Base-by-base conservation (phyloP, 64 coral and sea anemone species). In the Hydrozoanthus tunicans region DNA sequence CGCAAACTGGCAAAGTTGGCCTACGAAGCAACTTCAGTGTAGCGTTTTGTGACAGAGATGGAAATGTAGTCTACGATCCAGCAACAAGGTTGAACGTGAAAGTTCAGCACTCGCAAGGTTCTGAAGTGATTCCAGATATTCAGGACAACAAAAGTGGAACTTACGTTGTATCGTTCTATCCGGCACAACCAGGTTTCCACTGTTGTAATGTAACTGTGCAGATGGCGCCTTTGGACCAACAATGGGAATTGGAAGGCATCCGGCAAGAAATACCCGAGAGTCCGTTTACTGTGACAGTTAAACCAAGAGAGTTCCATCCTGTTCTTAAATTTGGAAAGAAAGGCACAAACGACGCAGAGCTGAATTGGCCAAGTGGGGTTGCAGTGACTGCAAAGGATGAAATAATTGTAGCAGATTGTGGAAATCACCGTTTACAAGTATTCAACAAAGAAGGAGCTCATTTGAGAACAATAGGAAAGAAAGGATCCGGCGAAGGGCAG, bases 241-340 rank as follows among this genome's bases (percentile, higher is more conserved):
- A 86, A 58, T 66, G 13, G 3, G 51, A 88, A 51, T 88, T 20
- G 5, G 84, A 75, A 26, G 60, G 56, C 24, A 59, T 77, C 74
- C 81, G 58, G n/a, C 73, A 88, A 79, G 62, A 80, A 79, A 59
- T 93, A 64, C 57, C 64, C 6, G 92, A 84, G 4, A 93, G 92
- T 32, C 92, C 91, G 6, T 92, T 92, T 83, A 86, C 73, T 3
- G 60, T 88, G 13, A 77, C 57, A 78, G 91, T 88, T 12, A 62
- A 86, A 76, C 91, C 82, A 69, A 54, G 80, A 85, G 69, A 92
- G 73, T 86, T 78, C 24, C 69, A 70, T n/a, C 70, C 91, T n/a
- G 59, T 86, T 8, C 72, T 88, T 59, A 85, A 73, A 57, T 92
- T 92, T 78, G 91, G 91, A 66, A 92, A 58, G 60, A 92, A 88